Percentiles rank a stretch among this genome's conserved stretches.
Evolutionary conservation across 2,113 vertebrate species (phyloP).

Genomic region (Scortum barcoo): DNA sequence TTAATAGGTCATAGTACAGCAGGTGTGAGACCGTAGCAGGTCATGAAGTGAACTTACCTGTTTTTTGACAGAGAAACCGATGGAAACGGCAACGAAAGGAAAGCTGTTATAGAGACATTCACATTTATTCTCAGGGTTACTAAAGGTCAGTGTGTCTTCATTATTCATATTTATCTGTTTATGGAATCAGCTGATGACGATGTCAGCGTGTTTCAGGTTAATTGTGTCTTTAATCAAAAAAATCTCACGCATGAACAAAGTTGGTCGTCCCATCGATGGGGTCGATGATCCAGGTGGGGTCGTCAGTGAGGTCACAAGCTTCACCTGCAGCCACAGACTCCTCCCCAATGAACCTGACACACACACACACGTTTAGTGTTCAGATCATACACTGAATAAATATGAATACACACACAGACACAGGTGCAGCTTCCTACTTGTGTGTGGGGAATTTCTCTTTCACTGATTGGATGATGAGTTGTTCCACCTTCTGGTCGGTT

Average conservation of each 20-base stretch:
- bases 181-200: neutral
- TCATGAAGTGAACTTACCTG: constrained; percentile 83
- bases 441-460: constrained; percentile 94
- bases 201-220: neutral
- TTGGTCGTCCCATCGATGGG: constrained; percentile 98
- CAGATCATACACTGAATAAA: too few species aligned
- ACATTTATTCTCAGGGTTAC: neutral
- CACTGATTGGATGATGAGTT: constrained; percentile 91
- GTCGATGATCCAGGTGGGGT: constrained; percentile 97
- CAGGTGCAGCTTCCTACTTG: constrained; percentile 81
- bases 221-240: neutral
- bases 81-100: constrained; percentile 96
- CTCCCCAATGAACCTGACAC: constrained; percentile 94
- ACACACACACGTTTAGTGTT: neutral
- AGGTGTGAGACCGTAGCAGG: neutral
- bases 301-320: constrained; percentile 87
- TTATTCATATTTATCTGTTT: too few species aligned
- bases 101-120: constrained; percentile 79
- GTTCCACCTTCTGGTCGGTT: constrained; percentile 97
- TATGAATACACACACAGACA: too few species aligned
- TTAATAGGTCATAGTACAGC: too few species aligned
- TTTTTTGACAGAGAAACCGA: constrained; percentile 94
- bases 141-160: neutral
- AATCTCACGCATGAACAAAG: constrained; percentile 93
- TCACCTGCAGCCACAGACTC: constrained; percentile 96